A percentile compares a stretch with the other conserved stretches of the same genome.
Conservation (phyloP, 1,140 invertebrate species). For the Brevipalpus yothersi region DNA sequence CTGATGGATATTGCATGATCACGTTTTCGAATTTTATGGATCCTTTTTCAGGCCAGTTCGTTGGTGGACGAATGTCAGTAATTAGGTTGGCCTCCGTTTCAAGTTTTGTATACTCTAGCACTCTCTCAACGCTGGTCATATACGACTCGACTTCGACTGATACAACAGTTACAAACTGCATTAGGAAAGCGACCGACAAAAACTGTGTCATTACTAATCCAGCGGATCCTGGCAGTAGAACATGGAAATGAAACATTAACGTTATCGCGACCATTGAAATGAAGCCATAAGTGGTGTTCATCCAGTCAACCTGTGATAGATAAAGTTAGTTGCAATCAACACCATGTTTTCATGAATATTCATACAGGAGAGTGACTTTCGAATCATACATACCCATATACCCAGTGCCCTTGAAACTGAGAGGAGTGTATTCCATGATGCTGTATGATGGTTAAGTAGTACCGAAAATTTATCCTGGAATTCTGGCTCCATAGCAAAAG, state of each 20-base stretch:
- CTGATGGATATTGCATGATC: constrained; percentile 34
- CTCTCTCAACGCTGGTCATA: constrained; percentile 57
- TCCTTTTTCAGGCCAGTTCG: constrained; percentile 39
- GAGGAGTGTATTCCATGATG: constrained; percentile 43
- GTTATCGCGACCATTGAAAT: too few species aligned
- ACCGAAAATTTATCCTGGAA: constrained; percentile 34
- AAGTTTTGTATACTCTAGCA: constrained; percentile 46
- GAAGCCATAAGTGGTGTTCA: too few species aligned
- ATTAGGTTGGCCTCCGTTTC: constrained; percentile 30
- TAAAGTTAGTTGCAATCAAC: too few species aligned
- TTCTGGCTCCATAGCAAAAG: constrained; percentile 40
- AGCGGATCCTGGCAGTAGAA: constrained; percentile 16
- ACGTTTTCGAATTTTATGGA: constrained; percentile 41
- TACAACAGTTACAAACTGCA: constrained; percentile 57
- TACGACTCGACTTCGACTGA: constrained; percentile 52
- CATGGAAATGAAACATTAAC: too few species aligned
- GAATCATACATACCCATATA: constrained; percentile 46
- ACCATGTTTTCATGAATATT: too few species aligned
- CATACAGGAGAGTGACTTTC: too few species aligned
- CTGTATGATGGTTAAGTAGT: constrained; percentile 35
- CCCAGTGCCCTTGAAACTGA: constrained; percentile 56
- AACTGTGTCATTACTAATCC: background rate
- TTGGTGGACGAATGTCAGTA: constrained; percentile 35
- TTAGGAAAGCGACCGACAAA: constrained; percentile 22
- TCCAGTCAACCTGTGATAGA: too few species aligned